Evolutionary conservation across 2,797 vertebrate species (phyloP), one percentile per base, ranked within the genome.

Genomic region (Vireo griseus): DNA sequence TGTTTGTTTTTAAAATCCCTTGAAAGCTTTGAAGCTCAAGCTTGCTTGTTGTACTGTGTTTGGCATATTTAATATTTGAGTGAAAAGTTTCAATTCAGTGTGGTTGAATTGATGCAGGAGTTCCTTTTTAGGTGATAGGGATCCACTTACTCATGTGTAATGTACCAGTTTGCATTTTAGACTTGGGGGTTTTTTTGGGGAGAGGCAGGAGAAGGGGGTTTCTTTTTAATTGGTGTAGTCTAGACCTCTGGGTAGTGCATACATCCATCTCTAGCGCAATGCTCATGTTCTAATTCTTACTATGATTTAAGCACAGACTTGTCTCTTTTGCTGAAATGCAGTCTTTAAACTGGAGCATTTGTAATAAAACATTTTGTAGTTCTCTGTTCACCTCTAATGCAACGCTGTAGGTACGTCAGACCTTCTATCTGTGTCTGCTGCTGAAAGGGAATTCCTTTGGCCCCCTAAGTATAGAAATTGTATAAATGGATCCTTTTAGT

Each of bases 1-100:
- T 92, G 11, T 93, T 96, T 96, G 87, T 55, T 91, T 37, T 91
- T 85, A 86, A 90, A 91, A 88, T 93, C 74, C 83, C 21, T 59
- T 89, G 76, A 91, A 94, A 72, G 73, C 91, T 94, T 66, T 48
- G 91, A 78, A 89, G 85, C 69, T 91, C 40, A 45, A 35, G 52
- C 37, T 76, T 84, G 59, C 88, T 92, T 75, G 35, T 28, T 94
- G 66, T 74, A 21, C 71, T 39, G 8, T 67, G 69, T 90, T 92
- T 95, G 71, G 59, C 5, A 1, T 65, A 25, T 39, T 55, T 63
- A 69, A 39, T 67, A 31, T 62, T 86, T 78, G 68, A 45, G 44
- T 51, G 31, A 80, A 81, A 72, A 72, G 37, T 77, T 88, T 88
- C 71, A 66, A 4, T 77, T 85, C 8, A 9, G 28, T n/a, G 40